Percentiles rank a stretch among this genome's conserved stretches.
Evolutionary conservation across 2,888 invertebrate genomes (phyloP).

Genomic region (Galerucella calmariensis): DNA sequence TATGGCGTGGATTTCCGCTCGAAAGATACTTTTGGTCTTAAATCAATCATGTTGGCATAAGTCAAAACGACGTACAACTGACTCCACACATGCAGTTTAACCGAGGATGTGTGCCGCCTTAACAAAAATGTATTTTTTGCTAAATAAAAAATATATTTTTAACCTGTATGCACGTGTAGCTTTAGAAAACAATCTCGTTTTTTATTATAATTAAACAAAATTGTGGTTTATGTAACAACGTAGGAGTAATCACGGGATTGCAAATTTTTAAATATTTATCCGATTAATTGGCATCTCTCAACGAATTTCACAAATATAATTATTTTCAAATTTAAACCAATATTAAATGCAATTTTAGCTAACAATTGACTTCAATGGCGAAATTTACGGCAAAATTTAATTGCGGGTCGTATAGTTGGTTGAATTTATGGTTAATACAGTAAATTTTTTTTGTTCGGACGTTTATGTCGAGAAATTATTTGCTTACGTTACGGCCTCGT

Average conservation of each 20-base stretch:
- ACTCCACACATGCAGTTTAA: too few relatives aligned
- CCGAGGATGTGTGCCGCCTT: too few relatives aligned
- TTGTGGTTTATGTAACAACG: slow-evolving; percentile 4
- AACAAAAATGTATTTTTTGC: too few relatives aligned
- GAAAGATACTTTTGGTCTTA: too few relatives aligned
- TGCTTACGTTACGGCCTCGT: neutral
- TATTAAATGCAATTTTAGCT: neutral
- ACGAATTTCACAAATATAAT: slow-evolving; percentile 17
- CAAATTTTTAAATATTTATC: slow-evolving; percentile 15
- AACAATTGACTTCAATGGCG: slow-evolving; percentile 3
- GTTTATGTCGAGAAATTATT: neutral
- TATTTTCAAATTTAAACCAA: slow-evolving; percentile 6
- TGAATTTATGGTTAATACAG: slow-evolving; percentile 1
- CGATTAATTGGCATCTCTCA: slow-evolving; percentile 8
- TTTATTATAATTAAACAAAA: neutral
- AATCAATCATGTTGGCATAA: too few relatives aligned
- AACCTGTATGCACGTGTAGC: too few relatives aligned
- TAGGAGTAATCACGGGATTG: slow-evolving; percentile 21
- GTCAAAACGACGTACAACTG: too few relatives aligned
- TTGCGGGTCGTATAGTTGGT: neutral
- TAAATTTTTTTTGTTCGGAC: neutral
- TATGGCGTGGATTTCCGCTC: too few relatives aligned
- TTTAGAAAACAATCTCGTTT: neutral
- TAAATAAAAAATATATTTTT: too few relatives aligned
- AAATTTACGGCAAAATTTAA: slow-evolving; percentile 7